Evolutionary conservation across 1,140 invertebrate species (phyloP), one percentile per base, ranked within the genome.

Genomic region (Drosophila erecta): DNA sequence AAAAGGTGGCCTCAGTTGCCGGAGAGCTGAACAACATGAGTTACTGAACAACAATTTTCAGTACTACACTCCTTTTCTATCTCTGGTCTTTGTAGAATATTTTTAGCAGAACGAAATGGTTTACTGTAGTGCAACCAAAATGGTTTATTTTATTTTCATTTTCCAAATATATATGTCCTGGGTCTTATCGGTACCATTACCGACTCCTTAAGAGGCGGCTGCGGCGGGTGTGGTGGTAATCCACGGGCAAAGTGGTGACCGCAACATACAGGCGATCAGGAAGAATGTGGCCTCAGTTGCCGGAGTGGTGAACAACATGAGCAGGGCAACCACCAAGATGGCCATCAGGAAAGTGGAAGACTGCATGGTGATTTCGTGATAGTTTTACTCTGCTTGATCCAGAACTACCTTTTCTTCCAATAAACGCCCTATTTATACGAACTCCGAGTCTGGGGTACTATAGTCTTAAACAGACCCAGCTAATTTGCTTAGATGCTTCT

Each of bases 341-440:
- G 46, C 8, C 64, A 67, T 66, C 15, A 67, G 61, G 37, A 67
- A 67, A 14, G 46, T 67, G 11, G 59, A 30, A 6, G 33, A 53
- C 64, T 43, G 37, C 64, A 43, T 43, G 8, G 10, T 43, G 17
- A 20, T 43, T 20, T 20, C 1, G 3, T 43, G 15, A 17, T 43
- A 30, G 41, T 43, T 43, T 20, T 43, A 43, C 41, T 43, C 17
- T 11, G 41, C 10, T 11, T 1, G 10, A 43, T 10, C 15, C 41
- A 43, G 17, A 43, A 43, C 41, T 20, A 5, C 17, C 17, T 20
- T 43, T 43, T 10, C 15, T 4, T 20, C 17, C 3, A 17, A 43
- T 20, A 10, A 17, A 3, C 1, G 4, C 11, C 15, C 41, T 43
- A 43, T 43, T 43, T 43, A 43, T 43, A 43, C 41, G 27, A 10